A percentile compares a stretch with the other conserved stretches of the same genome.
phyloP scores from a whole-genome alignment of 2,113 vertebrate genomes.

The Centropus unirufus region DNA sequence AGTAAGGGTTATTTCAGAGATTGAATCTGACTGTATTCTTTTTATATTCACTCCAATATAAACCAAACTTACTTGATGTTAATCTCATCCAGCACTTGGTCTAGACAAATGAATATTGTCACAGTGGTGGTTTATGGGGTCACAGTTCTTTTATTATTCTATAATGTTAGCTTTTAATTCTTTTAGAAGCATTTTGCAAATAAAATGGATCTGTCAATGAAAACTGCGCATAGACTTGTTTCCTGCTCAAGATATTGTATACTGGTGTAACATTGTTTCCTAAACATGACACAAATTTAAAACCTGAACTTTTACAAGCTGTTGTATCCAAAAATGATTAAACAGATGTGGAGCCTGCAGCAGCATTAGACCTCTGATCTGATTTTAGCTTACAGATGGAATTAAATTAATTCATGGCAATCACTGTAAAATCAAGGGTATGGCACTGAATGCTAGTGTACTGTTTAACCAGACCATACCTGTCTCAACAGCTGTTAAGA shows the following conservation, averaged over 20 bases:
- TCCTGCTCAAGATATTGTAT: slow-evolving; percentile 1
- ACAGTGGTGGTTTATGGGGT: neutral
- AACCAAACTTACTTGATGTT: neutral
- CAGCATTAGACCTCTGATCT: slow-evolving; percentile 78
- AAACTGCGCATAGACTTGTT: neutral
- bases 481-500: slow-evolving; percentile 67
- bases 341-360: slow-evolving; percentile 79
- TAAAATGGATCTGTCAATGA: neutral
- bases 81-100: neutral
- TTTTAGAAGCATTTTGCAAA: slow-evolving; percentile 10
- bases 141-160: neutral
- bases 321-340: slow-evolving; percentile 73
- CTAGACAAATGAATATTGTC: neutral
- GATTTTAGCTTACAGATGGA: slow-evolving; percentile 78
- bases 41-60: neutral
- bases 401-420: slow-evolving; percentile 73
- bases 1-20: neutral
- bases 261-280: slow-evolving; percentile 39
- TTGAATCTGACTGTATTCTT: neutral
- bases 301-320: slow-evolving; percentile 75
- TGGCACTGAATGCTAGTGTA: slow-evolving; percentile 50
- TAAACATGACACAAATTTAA: slow-evolving; percentile 73
- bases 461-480: slow-evolving; percentile 60
- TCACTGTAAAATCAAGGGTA: slow-evolving; percentile 72
- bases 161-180: neutral